These are phyloP conservation scores for Heliconius hermathena DNA, from an alignment of 1,140 invertebrate species.

Conservation along the genomic window DNA sequence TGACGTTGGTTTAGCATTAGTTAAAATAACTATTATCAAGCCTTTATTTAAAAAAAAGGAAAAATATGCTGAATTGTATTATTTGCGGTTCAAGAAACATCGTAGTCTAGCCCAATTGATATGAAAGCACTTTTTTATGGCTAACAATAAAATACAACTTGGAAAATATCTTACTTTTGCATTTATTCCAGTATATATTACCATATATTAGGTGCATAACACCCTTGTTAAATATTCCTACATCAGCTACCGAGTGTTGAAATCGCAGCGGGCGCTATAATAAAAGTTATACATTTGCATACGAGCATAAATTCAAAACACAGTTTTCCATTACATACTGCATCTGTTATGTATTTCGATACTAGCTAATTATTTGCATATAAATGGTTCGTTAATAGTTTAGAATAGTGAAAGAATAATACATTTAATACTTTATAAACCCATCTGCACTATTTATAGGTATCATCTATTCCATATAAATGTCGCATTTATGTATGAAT, in stretches of 20 bases:
- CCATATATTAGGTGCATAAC: slow-evolving; percentile 29
- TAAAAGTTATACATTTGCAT: slow-evolving; percentile 50
- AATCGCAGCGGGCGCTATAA: slow-evolving; percentile 45
- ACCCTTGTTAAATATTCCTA: slow-evolving; percentile 29
- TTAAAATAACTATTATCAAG: too few species aligned
- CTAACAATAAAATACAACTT: slow-evolving; percentile 5
- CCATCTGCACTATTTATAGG: background rate
- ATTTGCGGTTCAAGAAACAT: background rate
- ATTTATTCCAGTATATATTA: slow-evolving; percentile 20
- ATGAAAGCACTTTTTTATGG: slow-evolving; percentile 8
- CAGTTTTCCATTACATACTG: slow-evolving; percentile 37
- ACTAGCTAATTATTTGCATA: slow-evolving; percentile 41
- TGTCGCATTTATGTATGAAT: background rate
- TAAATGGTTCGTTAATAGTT: slow-evolving; percentile 19
- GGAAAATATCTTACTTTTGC: slow-evolving; percentile 17
- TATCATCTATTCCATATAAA: background rate
- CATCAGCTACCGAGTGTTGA: slow-evolving; percentile 34
- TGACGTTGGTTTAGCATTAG: too few species aligned
- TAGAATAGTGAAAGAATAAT: background rate
- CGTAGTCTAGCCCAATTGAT: slow-evolving; percentile 8
- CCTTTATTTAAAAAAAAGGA: too few species aligned
- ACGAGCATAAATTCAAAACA: slow-evolving; percentile 45
- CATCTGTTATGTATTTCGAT: slow-evolving; percentile 39
- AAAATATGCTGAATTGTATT: background rate
- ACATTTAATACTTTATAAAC: background rate